These are phyloP conservation scores for Pomacea canaliculata DNA, from an alignment of 2,888 invertebrate genomes.

Conservation along the genomic window DNA sequence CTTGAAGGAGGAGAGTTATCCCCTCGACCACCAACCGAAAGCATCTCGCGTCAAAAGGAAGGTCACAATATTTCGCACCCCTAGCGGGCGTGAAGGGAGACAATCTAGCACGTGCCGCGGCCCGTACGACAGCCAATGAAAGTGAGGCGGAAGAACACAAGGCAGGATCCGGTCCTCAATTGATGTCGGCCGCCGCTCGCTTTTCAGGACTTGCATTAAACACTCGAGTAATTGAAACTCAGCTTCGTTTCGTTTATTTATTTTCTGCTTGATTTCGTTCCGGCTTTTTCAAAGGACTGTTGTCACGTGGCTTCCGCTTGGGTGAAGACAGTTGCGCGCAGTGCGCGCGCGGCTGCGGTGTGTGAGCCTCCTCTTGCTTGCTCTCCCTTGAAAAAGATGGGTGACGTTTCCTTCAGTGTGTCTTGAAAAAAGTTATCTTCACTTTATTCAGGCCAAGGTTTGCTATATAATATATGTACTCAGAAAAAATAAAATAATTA, in stretches of 20 bases:
- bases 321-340: too few species aligned
- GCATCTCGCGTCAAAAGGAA: too few species aligned
- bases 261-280: slow-evolving; percentile 1
- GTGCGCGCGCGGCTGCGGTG: background rate
- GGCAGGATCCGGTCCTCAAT: background rate
- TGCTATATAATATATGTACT: too few species aligned
- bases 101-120: too few species aligned
- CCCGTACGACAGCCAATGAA: background rate
- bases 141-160: background rate
- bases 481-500: too few species aligned
- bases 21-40: too few species aligned
- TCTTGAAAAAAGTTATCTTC: background rate
- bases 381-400: background rate
- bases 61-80: too few species aligned
- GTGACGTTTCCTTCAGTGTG: background rate
- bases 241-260: slow-evolving; percentile 3
- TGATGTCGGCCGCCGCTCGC: background rate
- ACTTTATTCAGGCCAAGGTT: too few species aligned
- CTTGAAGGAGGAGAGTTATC: too few species aligned
- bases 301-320: background rate
- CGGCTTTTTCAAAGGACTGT: slow-evolving; percentile 1
- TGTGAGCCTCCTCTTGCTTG: background rate
- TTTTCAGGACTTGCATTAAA: background rate
- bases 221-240: background rate
- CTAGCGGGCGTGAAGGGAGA: too few species aligned